These are phyloP conservation scores for Alviniconcha marisindica DNA, from an alignment of 1,140 invertebrate species.

Conservation along the genomic window DNA sequence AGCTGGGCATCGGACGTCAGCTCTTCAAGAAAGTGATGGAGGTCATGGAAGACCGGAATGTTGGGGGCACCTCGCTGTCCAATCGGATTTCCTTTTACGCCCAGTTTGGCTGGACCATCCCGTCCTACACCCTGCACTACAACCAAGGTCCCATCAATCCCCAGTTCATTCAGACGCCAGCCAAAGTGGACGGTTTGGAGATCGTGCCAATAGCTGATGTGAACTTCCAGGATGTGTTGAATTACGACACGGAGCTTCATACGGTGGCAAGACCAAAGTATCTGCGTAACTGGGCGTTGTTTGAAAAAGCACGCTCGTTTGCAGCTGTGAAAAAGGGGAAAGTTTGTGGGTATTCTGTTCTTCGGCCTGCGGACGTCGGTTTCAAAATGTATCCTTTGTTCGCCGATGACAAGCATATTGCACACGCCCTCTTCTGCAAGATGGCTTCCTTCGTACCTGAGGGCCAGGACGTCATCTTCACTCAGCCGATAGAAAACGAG, in stretches of 20 bases:
- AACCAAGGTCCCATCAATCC: constrained; percentile 55
- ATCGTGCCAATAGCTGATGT: constrained; percentile 49
- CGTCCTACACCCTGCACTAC: constrained; percentile 58
- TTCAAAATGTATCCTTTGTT: constrained; percentile 57
- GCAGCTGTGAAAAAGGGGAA: constrained; percentile 54
- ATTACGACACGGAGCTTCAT: constrained; percentile 56
- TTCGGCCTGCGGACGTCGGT: constrained; percentile 52
- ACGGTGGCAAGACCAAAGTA: constrained; percentile 55
- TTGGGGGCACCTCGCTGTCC: constrained; percentile 56
- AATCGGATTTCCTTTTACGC: constrained; percentile 58
- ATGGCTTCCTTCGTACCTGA: constrained; percentile 49
- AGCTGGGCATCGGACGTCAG: constrained; percentile 52
- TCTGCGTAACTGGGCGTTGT: constrained; percentile 53
- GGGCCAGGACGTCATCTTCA: constrained; percentile 54
- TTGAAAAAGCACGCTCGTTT: constrained; percentile 44
- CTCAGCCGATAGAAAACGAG: constrained; percentile 57
- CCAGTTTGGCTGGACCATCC: constrained; percentile 61
- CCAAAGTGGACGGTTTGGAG: constrained; percentile 48
- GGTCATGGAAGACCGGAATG: constrained; percentile 56
- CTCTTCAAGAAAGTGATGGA: constrained; percentile 56
- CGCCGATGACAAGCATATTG: constrained; percentile 50
- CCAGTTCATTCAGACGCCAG: constrained; percentile 43
- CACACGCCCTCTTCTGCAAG: constrained; percentile 54
- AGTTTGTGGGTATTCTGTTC: constrained; percentile 54
- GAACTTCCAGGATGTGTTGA: constrained; percentile 53